phyloP scores from a whole-genome alignment of 1,140 invertebrate species.

The Neodiprion pinetum region DNA sequence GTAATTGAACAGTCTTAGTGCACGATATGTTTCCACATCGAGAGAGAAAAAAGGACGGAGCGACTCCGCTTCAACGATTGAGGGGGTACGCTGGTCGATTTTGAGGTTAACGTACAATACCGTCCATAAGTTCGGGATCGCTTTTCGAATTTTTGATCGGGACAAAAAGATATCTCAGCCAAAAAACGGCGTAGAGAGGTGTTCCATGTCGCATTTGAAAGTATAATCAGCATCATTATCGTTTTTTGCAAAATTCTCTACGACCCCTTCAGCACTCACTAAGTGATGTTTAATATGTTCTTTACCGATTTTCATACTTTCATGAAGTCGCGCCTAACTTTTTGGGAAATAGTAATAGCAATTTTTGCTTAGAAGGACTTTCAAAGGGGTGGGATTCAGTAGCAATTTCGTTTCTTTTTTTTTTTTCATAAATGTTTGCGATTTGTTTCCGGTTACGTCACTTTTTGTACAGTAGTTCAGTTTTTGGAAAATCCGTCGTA shows the following conservation, averaged over 20 bases:
- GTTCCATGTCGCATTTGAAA: neutral
- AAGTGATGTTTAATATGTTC: too few species aligned
- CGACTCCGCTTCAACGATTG: too few species aligned
- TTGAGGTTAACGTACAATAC: too few species aligned
- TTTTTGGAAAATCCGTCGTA: neutral
- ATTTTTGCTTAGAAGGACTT: neutral
- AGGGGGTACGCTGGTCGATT: too few species aligned
- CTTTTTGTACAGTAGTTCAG: conserved; percentile 3
- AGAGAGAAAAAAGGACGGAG: too few species aligned
- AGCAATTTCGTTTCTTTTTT: neutral
- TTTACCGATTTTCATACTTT: too few species aligned
- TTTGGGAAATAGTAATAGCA: neutral
- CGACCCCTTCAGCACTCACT: too few species aligned
- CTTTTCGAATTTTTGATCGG: too few species aligned
- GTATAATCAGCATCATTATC: neutral
- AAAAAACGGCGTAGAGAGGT: neutral
- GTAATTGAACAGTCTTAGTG: too few species aligned
- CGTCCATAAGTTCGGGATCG: too few species aligned
- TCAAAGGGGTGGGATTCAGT: neutral
- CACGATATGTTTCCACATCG: too few species aligned
- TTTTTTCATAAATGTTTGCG: neutral
- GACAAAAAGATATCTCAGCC: neutral
- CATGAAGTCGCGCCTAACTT: too few species aligned
- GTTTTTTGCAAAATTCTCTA: neutral
- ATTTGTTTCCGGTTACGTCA: neutral